Conservation (phyloP, 2,888 invertebrate species). For the Aphidoletes aphidimyza region DNA sequence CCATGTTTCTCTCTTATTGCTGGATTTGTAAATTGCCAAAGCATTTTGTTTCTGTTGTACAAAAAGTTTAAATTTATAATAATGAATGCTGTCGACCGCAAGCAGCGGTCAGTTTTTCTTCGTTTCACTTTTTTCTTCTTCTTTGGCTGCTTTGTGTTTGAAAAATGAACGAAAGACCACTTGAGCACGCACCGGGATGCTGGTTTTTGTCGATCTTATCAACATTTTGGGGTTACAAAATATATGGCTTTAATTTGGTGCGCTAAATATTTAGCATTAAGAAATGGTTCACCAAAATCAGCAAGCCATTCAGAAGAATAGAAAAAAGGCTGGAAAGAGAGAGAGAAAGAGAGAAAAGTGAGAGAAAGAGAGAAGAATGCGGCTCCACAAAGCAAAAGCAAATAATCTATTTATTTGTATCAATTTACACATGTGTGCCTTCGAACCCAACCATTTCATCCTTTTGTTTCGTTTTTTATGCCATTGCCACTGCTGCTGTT, state of each 20-base stretch:
- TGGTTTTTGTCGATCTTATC: conserved; percentile 11
- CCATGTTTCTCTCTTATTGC: neutral
- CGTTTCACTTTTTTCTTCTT: neutral
- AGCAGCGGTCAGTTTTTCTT: neutral
- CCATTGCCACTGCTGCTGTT: neutral
- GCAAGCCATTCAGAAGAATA: conserved; percentile 8
- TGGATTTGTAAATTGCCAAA: neutral
- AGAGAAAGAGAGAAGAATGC: neutral
- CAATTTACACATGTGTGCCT: conserved; percentile 53
- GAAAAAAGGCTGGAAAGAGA: no score
- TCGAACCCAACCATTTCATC: conserved; percentile 48
- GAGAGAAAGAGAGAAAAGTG: no score
- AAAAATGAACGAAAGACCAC: conserved; percentile 17
- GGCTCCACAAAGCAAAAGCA: conserved; percentile 22
- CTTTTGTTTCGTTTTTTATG: neutral
- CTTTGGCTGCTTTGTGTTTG: neutral
- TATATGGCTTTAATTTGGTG: conserved; percentile 45
- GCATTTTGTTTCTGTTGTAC: neutral
- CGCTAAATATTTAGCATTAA: conserved; percentile 43
- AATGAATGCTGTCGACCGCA: neutral
- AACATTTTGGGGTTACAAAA: neutral
- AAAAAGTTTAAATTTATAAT: neutral
- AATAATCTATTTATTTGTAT: conserved; percentile 53
- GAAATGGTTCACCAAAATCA: conserved; percentile 40
- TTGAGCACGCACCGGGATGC: neutral